These are phyloP conservation scores for Hemicordylus capensis DNA, from an alignment of 2,113 vertebrate genomes.

Conservation along the genomic window DNA sequence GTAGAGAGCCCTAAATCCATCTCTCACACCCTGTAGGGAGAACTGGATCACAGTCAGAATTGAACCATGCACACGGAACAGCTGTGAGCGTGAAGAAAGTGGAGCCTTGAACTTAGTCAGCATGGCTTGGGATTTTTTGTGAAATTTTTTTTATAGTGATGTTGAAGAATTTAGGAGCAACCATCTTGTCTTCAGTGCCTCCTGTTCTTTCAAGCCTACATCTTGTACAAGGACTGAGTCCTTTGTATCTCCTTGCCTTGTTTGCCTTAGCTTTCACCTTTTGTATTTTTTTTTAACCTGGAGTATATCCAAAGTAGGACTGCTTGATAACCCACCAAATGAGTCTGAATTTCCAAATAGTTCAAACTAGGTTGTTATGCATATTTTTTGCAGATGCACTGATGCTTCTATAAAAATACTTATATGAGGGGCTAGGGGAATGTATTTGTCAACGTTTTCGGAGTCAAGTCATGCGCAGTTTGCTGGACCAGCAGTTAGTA, in stretches of 20 bases:
- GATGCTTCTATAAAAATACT: background rate
- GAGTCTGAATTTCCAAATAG: too few relatives aligned
- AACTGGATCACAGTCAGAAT: background rate
- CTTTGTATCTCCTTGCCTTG: background rate
- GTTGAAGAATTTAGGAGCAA: background rate
- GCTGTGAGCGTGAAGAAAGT: background rate
- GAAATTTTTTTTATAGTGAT: background rate
- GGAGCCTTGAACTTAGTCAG: background rate
- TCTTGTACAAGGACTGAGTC: background rate
- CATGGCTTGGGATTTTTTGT: background rate
- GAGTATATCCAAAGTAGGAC: too few relatives aligned
- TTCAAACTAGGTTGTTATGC: too few relatives aligned
- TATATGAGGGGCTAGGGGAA: background rate
- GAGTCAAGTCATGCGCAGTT: too few relatives aligned
- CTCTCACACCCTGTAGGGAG: background rate
- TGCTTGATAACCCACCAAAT: too few relatives aligned
- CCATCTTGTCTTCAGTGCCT: background rate
- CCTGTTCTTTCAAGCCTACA: background rate
- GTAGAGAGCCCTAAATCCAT: background rate
- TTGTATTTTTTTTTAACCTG: too few relatives aligned
- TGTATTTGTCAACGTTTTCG: too few relatives aligned
- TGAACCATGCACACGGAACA: background rate
- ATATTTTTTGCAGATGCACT: background rate
- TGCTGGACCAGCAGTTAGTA: too few relatives aligned
- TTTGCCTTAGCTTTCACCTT: background rate